Percentiles rank a stretch among this genome's conserved stretches.
Evolutionary conservation across 2,113 vertebrate species (phyloP).

Genomic region (Podarcis raffonei): DNA sequence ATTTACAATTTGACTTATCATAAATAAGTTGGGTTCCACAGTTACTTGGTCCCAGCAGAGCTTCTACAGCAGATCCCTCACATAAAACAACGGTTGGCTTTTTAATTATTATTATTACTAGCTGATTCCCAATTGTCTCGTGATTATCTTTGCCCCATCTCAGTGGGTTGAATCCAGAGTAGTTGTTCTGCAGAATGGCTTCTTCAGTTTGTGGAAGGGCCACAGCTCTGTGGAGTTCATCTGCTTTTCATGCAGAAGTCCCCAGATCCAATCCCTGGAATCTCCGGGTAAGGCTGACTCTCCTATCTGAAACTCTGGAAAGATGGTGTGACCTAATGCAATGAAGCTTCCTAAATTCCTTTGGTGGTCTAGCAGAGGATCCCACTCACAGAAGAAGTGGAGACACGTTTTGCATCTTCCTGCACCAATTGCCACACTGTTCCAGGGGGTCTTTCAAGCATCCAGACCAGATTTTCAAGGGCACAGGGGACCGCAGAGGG

Average conservation of each 20-base stretch:
- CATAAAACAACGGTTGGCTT: not conserved
- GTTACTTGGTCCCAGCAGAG: not conserved
- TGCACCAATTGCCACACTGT: not conserved
- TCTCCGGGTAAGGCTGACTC: too few species aligned
- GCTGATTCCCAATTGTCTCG: not conserved
- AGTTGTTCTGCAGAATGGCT: not conserved
- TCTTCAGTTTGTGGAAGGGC: not conserved
- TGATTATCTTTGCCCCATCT: not conserved
- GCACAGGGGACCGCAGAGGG: not conserved
- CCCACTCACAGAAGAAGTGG: not conserved
- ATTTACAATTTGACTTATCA: conserved; percentile 26
- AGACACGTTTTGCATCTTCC: not conserved
- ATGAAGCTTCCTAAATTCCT: too few species aligned
- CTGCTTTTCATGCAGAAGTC: too few species aligned
- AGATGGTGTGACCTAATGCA: too few species aligned
- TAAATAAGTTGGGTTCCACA: conserved; percentile 19
- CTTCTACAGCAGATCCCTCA: not conserved
- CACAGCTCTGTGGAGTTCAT: too few species aligned
- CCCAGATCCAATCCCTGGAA: too few species aligned
- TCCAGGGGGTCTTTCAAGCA: not conserved
- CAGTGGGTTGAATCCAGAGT: not conserved
- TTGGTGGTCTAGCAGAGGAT: not conserved
- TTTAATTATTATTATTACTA: not conserved
- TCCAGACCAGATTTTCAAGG: not conserved
- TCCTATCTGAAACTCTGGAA: too few species aligned